Percentiles rank a stretch among this genome's conserved stretches.
Evolutionary conservation across 2,797 vertebrate species (phyloP).

Genomic region (Danio aesculapii): DNA sequence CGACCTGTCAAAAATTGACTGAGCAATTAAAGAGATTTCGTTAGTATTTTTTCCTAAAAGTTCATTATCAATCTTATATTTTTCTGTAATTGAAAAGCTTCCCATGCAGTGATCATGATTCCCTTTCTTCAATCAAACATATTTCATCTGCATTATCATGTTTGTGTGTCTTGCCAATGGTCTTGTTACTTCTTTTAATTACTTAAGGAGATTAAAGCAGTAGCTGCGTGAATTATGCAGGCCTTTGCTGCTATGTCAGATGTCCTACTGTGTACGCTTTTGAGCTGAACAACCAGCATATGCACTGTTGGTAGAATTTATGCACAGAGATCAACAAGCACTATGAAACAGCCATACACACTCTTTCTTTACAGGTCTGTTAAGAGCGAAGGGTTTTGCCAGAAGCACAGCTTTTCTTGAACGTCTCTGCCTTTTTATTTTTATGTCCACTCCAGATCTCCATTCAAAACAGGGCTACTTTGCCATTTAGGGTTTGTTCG

Average conservation of each 20-base stretch:
- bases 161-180: slow-evolving; percentile 54
- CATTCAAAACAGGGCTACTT: slow-evolving; percentile 2
- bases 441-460: background rate
- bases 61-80: no score
- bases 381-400: background rate
- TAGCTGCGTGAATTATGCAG: slow-evolving; percentile 57
- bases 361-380: background rate
- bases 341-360: background rate
- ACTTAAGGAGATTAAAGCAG: slow-evolving; percentile 45
- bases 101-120: no score
- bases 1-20: no score
- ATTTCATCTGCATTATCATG: background rate
- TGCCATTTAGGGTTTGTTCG: background rate
- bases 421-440: background rate
- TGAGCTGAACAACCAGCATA: slow-evolving; percentile 11
- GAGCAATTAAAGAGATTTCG: no score
- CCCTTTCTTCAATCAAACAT: background rate
- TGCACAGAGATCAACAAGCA: slow-evolving; percentile 15
- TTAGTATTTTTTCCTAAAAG: no score
- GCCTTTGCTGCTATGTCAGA: slow-evolving; percentile 34
- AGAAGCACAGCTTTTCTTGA: slow-evolving; percentile 5
- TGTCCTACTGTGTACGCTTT: slow-evolving; percentile 9
- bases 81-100: no score
- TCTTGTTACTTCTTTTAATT: slow-evolving; percentile 46
- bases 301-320: background rate